Base-by-base conservation (phyloP, 1,140 invertebrate genomes). In the Sarcophaga bullata region DNA sequence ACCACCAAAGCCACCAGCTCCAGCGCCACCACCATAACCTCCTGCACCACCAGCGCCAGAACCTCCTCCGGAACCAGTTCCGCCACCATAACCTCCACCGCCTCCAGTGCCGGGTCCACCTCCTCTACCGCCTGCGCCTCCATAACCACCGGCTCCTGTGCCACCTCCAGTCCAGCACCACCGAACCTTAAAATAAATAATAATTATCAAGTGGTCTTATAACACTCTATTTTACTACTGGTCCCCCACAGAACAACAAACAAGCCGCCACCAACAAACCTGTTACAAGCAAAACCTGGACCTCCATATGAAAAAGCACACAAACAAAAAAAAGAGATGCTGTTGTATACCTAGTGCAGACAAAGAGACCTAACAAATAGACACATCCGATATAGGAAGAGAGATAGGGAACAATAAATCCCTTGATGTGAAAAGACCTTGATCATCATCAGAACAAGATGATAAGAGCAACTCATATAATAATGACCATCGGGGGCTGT, bases 401-500 rank as follows among this genome's bases (percentile, higher is more conserved):
- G n/a, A n/a, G n/a, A n/a, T n/a, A n/a, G 9, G 9, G 17, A 94
- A 94, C 1, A 95, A 87, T 84, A 94, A 93, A 17, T 91, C 92
- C 94, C 94, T 72, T 92, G 90, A 3, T 93, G 93, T 84, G 85
- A 93, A 94, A n/a, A n/a, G n/a, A 6, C 93, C 94, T 75, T 93
- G 93, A 85, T 95, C 93, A 86, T 95, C 94, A n/a, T n/a, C n/a
- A n/a, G n/a, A n/a, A n/a, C n/a, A n/a, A n/a, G n/a, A n/a, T n/a
- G n/a, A n/a, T n/a, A n/a, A n/a, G n/a, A n/a, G n/a, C n/a, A n/a
- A n/a, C n/a, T n/a, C n/a, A n/a, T n/a, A n/a, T n/a, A n/a, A n/a
- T n/a, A n/a, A 47, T 90, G 91, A 68, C 94, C 94, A 85, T 95
- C 94, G 8, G 94, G 93, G 80, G 94, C 93, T 4, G 93, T 94